phyloP scores from a whole-genome alignment of 2,113 vertebrate genomes.

The Camelus dromedarius region DNA sequence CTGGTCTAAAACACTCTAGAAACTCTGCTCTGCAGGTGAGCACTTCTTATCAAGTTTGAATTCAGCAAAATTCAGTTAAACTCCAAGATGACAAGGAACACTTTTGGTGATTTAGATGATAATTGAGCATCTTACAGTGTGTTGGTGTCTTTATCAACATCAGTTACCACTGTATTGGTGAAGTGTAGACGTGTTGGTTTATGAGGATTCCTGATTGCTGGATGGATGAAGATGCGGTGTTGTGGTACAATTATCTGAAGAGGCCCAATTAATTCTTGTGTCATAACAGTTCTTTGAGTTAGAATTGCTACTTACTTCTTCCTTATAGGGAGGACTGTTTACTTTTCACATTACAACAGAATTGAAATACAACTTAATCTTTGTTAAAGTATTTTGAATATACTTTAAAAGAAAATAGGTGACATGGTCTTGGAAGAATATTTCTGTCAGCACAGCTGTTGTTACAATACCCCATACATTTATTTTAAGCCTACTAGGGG shows the following conservation, averaged over 20 bases:
- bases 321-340: conserved; percentile 37
- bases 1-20: neutral
- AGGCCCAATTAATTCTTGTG: conserved; percentile 7
- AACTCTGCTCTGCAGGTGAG: neutral
- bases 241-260: neutral
- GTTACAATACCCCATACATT: neutral
- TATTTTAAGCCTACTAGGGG: conserved; percentile 29
- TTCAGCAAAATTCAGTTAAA: conserved; percentile 15
- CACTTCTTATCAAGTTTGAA: neutral
- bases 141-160: neutral
- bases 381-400: conserved; percentile 53
- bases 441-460: neutral
- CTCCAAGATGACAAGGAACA: neutral
- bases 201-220: neutral
- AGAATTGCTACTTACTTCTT: neutral
- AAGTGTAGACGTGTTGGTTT: neutral
- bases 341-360: neutral
- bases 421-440: neutral
- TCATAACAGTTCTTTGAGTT: neutral
- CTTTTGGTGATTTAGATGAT: neutral
- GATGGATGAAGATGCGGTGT: neutral
- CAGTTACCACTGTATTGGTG: neutral
- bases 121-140: neutral
- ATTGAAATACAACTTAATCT: conserved; percentile 57
- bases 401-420: conserved; percentile 34